Conservation (phyloP, 2,113 vertebrate genomes). For the Bambusicola thoracicus region DNA sequence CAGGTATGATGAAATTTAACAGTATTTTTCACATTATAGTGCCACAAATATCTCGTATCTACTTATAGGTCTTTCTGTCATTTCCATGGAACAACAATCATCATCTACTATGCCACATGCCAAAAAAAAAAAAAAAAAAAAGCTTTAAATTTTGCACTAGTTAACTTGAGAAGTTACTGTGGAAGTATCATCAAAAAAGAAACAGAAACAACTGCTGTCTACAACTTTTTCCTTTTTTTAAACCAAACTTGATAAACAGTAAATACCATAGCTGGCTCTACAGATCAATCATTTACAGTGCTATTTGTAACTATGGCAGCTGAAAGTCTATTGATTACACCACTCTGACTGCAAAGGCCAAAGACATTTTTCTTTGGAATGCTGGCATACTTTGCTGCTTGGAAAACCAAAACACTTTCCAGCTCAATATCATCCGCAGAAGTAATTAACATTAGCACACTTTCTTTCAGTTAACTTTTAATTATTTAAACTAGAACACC, state of each 20-base stretch:
- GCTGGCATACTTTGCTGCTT: background rate
- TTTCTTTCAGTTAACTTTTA: background rate
- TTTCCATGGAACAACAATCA: background rate
- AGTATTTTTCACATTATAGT: background rate
- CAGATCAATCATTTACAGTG: background rate
- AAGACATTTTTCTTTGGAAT: background rate
- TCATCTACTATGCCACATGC: background rate
- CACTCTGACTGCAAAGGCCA: background rate
- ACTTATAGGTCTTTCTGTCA: background rate
- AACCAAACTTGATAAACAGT: background rate
- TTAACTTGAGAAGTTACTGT: background rate
- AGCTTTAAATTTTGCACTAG: background rate
- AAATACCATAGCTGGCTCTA: background rate
- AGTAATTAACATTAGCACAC: background rate
- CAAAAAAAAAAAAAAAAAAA: too few relatives aligned
- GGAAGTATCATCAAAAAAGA: background rate
- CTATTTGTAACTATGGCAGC: background rate
- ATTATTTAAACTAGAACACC: background rate
- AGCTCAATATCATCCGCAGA: background rate
- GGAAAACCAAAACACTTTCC: slow-evolving; percentile 3
- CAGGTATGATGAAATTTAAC: background rate
- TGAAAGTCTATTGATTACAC: background rate
- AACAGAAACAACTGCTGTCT: background rate
- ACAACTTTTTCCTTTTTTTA: background rate
- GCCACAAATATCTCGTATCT: background rate